phyloP scores from a whole-genome alignment of 2,797 vertebrate genomes.

The Arnoldichthys spilopterus region DNA sequence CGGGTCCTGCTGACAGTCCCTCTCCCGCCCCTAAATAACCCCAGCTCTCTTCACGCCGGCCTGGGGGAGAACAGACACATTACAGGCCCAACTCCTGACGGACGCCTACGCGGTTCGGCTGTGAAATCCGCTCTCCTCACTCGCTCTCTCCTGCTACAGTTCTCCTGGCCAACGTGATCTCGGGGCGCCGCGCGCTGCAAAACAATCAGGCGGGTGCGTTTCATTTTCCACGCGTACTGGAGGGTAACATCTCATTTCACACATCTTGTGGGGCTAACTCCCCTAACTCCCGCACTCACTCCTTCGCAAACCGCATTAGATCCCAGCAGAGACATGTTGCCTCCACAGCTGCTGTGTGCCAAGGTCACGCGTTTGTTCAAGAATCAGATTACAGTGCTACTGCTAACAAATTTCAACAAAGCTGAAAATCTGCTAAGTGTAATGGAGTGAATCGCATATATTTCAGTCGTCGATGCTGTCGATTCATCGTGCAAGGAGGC shows the following conservation, averaged over 20 bases:
- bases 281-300: too few species aligned
- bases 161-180: not conserved
- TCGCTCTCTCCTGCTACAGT: not conserved
- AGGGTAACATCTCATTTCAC: conserved; percentile 33
- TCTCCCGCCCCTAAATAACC: not conserved
- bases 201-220: not conserved
- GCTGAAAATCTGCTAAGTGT: conserved; percentile 5
- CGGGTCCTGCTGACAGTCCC: not conserved
- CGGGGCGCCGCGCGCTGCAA: not conserved
- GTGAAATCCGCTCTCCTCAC: not conserved
- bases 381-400: not conserved
- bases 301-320: not conserved
- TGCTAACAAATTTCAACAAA: not conserved
- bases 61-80: not conserved
- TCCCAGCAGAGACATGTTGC: not conserved
- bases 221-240: conserved; percentile 7
- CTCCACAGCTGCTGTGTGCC: not conserved
- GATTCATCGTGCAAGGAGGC: too few species aligned
- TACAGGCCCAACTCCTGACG: not conserved
- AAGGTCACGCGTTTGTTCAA: not conserved
- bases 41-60: not conserved
- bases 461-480: not conserved
- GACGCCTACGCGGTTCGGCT: not conserved
- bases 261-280: not conserved
- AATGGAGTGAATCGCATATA: not conserved